Conservation (phyloP, 2,797 vertebrate species). For the Valencia hispanica region DNA sequence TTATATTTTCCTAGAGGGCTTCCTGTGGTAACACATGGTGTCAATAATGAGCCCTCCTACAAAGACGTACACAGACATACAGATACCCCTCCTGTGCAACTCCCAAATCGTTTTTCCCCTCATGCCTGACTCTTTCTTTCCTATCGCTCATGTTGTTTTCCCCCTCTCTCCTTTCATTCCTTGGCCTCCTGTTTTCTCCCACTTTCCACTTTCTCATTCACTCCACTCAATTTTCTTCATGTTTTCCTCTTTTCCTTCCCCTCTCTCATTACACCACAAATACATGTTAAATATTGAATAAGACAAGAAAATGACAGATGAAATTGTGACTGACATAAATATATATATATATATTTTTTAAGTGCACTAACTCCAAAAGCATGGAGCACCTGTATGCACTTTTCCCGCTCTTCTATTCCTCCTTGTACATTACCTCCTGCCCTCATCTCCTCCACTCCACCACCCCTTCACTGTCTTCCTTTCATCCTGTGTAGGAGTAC, state of each 20-base stretch:
- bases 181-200: conserved; percentile 10
- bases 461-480: conserved; percentile 30
- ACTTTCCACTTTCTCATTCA: background rate
- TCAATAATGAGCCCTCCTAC: conserved; percentile 70
- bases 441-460: conserved; percentile 5
- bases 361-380: conserved; percentile 7
- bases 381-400: conserved; percentile 8
- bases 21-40: conserved; percentile 80
- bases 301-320: background rate
- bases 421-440: background rate
- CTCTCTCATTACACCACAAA: background rate
- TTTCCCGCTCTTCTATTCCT: conserved; percentile 2
- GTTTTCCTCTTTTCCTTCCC: background rate
- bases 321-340: background rate
- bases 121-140: conserved; percentile 35
- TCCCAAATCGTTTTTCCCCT: conserved; percentile 46
- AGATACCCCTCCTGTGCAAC: conserved; percentile 52
- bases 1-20: conserved; percentile 70
- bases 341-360: background rate
- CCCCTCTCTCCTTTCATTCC: conserved; percentile 44
- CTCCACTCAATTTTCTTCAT: background rate
- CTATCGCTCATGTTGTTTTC: conserved; percentile 20
- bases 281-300: background rate
- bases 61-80: conserved; percentile 28
- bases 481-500: conserved; percentile 51